These are phyloP conservation scores for Propithecus coquereli DNA, from an alignment of 2,113 vertebrate species.

Conservation along the genomic window DNA sequence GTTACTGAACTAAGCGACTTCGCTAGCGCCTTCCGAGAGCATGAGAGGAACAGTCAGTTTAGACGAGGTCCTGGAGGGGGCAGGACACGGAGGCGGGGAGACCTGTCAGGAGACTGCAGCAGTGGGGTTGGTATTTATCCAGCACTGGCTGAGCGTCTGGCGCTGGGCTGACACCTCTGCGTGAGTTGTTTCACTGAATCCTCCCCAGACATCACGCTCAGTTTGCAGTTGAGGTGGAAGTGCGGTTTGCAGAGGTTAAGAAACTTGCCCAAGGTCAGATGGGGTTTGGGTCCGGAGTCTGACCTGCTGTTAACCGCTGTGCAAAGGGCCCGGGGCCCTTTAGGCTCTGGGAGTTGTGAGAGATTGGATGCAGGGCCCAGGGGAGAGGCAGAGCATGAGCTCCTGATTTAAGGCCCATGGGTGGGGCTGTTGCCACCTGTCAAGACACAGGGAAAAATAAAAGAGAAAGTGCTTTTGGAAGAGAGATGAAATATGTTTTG, in stretches of 20 bases:
- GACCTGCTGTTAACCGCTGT: background rate
- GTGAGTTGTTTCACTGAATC: accelerated
- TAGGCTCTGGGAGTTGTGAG: accelerated
- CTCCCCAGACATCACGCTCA: background rate
- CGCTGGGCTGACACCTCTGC: accelerated
- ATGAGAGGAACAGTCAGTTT: no score
- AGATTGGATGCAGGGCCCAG: accelerated
- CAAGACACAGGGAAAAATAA: background rate
- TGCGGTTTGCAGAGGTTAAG: background rate
- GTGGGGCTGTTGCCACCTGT: background rate
- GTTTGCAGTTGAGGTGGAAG: background rate
- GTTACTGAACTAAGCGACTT: background rate
- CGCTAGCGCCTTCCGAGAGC: background rate
- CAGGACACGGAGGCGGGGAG: background rate
- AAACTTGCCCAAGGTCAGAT: background rate
- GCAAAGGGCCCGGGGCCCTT: background rate
- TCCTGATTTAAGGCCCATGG: background rate
- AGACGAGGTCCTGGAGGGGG: background rate
- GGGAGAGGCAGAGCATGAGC: no score
- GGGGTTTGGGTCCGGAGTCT: background rate
- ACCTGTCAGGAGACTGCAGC: accelerated
- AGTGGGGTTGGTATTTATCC: background rate
- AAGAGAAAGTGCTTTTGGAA: background rate
- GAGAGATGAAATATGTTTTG: background rate
- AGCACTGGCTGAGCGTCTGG: background rate